Conservation (phyloP, 2,113 vertebrate genomes). For the Hipposideros armiger region DNA sequence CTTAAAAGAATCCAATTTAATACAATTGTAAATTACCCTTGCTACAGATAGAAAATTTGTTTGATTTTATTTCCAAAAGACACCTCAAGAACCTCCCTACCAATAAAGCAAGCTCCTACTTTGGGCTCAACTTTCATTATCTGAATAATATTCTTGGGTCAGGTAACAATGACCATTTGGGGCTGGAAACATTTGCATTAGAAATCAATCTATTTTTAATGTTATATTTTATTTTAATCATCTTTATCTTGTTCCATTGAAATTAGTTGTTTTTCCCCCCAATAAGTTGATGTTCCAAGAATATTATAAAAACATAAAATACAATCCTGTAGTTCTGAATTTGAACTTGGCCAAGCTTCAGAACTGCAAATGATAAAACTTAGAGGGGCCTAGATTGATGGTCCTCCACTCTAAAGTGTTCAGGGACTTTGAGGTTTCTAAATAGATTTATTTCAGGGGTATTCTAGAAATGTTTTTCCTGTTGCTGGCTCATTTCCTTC, state of each 20-base stretch:
- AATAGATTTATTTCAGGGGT: not conserved
- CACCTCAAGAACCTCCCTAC: not conserved
- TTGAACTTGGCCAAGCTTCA: slow-evolving; percentile 35
- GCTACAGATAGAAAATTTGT: slow-evolving; percentile 24
- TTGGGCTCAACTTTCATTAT: slow-evolving; percentile 28
- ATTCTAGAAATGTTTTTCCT: slow-evolving; percentile 41
- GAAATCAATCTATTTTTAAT: slow-evolving; percentile 42
- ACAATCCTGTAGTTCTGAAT: slow-evolving; percentile 25
- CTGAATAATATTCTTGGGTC: not conserved
- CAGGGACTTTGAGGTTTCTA: slow-evolving; percentile 1
- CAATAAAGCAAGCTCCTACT: slow-evolving; percentile 19
- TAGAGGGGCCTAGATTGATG: not conserved
- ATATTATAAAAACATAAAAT: not conserved
- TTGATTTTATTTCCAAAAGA: slow-evolving; percentile 55
- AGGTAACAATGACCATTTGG: slow-evolving; percentile 13
- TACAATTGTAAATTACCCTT: not conserved
- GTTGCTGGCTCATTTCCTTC: slow-evolving; percentile 54
- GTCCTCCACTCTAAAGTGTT: not conserved
- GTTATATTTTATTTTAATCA: slow-evolving; percentile 13
- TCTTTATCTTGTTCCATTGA: slow-evolving; percentile 19
- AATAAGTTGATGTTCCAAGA: slow-evolving; percentile 13
- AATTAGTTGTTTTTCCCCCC: not conserved
- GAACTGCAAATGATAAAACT: not conserved
- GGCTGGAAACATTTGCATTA: not conserved
- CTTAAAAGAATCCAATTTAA: not conserved